Percentiles rank a stretch among this genome's conserved stretches.
phyloP scores from a whole-genome alignment of 2,888 invertebrate species.

The Pachliopta kotzebuea region DNA sequence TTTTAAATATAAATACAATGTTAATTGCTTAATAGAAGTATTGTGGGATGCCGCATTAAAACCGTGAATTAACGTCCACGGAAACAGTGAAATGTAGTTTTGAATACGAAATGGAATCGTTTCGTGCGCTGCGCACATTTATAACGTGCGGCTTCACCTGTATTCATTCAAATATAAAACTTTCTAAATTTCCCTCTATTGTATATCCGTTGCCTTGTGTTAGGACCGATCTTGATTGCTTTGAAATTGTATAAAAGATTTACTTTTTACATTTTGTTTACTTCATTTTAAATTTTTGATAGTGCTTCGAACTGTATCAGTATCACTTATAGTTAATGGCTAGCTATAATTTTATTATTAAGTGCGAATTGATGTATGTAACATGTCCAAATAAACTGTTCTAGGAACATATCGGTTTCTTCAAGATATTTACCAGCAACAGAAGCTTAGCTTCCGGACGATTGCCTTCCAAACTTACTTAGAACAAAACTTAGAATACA shows the following conservation, averaged over 20 bases:
- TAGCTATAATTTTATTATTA: no score
- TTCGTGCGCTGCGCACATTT: slow-evolving; percentile 17
- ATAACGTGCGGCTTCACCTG: slow-evolving; percentile 7
- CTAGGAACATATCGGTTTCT: no score
- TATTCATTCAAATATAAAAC: slow-evolving; percentile 17
- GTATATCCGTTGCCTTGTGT: slow-evolving; percentile 8
- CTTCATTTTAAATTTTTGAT: neutral
- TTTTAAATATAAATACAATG: slow-evolving; percentile 3
- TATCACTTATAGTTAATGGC: neutral
- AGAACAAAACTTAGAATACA: no score
- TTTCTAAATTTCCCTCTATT: slow-evolving; percentile 15
- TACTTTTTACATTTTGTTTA: neutral
- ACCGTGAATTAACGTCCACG: slow-evolving; percentile 14
- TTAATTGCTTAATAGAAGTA: slow-evolving; percentile 16
- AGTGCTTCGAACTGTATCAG: neutral
- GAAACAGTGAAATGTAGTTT: slow-evolving; percentile 21
- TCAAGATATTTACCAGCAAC: no score
- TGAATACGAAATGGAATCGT: slow-evolving; percentile 22
- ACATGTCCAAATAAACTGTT: no score
- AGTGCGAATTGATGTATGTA: no score
- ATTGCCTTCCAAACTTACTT: no score
- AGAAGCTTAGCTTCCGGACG: no score
- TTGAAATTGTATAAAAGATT: slow-evolving; percentile 2
- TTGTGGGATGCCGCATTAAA: slow-evolving; percentile 17
- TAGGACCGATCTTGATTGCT: slow-evolving; percentile 6